Base-by-base conservation (phyloP, 2,888 invertebrate species). In the Cyrtodaria siliqua region DNA sequence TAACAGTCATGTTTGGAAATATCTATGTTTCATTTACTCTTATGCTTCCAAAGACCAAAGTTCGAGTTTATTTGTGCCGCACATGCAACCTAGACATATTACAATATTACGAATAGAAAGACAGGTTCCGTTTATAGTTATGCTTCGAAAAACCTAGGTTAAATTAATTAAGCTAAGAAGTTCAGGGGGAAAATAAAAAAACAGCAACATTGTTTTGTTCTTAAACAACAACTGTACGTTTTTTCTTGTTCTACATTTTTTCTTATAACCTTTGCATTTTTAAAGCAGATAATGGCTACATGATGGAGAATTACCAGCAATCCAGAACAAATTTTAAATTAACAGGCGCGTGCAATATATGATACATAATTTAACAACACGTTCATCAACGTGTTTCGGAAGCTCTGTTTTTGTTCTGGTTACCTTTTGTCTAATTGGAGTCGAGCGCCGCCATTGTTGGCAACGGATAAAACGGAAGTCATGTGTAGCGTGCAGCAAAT, bases 341-440 rank as follows among this genome's bases (percentile, higher is more conserved):
- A 59, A 60, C 77, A 77, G 77, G 71, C 77, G 68, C 63, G 77
- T 63, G 71, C 60, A 59, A 53, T 62, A 60, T 72, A 71, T 72
- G 77, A 71, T 71, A 68, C 67, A 59, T 63, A 77, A 77, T 77
- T 72, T 77, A 77, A 67, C 71, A 59, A 71, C 40, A 55, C 47
- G 55, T 56, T 47, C 49, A 66, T 27, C 50, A 63, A 72, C 67
- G 71, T 62, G 52, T 68, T 67, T 62, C 33, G 59, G 77, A 67
- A 62, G 67, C 38, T 63, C 63, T 67, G 67, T 26, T 29, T 42
- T 42, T 71, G 71, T 72, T 78, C 68, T 63, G 69, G 68, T 63
- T 60, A 78, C 55, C 40, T 73, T 26, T 14, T 33, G 20, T 27
- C 60, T 78, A 78, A 78, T 78, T 78, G 72, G 53, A 68, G 64